Evolutionary conservation across 2,113 vertebrate genomes (phyloP).

Genomic region (Vidua chalybeata): DNA sequence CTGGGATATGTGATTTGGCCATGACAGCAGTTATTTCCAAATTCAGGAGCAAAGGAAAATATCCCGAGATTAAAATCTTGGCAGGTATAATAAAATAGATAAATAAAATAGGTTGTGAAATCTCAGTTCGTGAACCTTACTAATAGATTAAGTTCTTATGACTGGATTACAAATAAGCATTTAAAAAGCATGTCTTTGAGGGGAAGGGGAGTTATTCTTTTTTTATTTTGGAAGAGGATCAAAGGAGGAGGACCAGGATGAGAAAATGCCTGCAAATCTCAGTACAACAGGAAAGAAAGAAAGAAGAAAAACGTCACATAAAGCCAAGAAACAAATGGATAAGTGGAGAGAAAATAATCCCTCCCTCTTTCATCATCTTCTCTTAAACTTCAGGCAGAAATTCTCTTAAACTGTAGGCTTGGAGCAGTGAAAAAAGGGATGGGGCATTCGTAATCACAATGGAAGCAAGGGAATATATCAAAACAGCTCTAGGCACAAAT

Average conservation of each 20-base stretch:
- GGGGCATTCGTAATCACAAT: not conserved
- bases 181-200: not conserved
- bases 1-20: not conserved
- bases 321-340: not conserved
- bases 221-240: not conserved
- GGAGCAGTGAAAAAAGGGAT: not conserved
- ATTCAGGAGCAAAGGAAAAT: not conserved
- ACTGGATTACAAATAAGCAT: not conserved
- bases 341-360: not conserved
- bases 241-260: not conserved
- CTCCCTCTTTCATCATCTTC: not conserved
- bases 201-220: not conserved
- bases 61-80: not conserved
- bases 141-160: not conserved
- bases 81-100: not conserved
- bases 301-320: not conserved
- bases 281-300: not conserved
- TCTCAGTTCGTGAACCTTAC: not conserved
- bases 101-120: not conserved
- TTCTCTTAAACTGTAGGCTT: not conserved
- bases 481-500: not conserved
- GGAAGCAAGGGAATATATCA: not conserved
- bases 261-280: not conserved
- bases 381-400: not conserved
- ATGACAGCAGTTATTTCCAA: not conserved